Evolutionary conservation across 2,888 invertebrate genomes (phyloP).

Genomic region (Lottia gigantea): DNA sequence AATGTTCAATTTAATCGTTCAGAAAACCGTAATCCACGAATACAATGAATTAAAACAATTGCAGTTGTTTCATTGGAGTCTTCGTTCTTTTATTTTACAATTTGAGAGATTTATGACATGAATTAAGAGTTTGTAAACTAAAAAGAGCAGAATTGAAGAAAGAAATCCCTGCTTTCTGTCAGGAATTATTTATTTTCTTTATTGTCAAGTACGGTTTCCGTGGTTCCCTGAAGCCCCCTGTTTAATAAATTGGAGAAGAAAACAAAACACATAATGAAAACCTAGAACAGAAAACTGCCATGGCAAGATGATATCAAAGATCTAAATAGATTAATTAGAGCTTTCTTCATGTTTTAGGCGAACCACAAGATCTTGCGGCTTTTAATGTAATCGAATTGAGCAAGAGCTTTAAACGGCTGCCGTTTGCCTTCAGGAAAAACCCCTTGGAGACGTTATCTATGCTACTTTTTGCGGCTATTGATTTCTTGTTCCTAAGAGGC

Average conservation of each 20-base stretch:
- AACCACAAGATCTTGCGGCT: conserved; percentile 20
- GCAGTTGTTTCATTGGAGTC: background rate
- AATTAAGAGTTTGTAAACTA: background rate
- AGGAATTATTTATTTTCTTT: too few relatives aligned
- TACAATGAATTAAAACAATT: too few relatives aligned
- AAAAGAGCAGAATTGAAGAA: too few relatives aligned
- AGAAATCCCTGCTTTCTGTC: too few relatives aligned
- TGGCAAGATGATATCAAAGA: conserved; percentile 18
- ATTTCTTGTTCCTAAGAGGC: conserved; percentile 10
- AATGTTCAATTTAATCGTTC: too few relatives aligned
- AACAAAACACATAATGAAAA: conserved; percentile 1
- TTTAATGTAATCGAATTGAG: conserved; percentile 9
- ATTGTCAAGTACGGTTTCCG: background rate
- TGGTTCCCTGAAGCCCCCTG: background rate
- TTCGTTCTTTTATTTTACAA: background rate
- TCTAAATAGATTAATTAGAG: conserved; percentile 24
- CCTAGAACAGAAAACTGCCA: background rate
- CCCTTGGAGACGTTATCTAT: conserved; percentile 3
- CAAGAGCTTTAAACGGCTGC: conserved; percentile 11
- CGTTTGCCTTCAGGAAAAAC: conserved; percentile 1
- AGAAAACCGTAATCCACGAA: too few relatives aligned
- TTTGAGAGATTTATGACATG: background rate
- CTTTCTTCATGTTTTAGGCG: conserved; percentile 9
- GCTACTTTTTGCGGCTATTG: conserved; percentile 16
- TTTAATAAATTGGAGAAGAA: background rate